These are phyloP conservation scores for Perca flavescens DNA, from an alignment of 2,113 vertebrate genomes.

Conservation along the genomic window DNA sequence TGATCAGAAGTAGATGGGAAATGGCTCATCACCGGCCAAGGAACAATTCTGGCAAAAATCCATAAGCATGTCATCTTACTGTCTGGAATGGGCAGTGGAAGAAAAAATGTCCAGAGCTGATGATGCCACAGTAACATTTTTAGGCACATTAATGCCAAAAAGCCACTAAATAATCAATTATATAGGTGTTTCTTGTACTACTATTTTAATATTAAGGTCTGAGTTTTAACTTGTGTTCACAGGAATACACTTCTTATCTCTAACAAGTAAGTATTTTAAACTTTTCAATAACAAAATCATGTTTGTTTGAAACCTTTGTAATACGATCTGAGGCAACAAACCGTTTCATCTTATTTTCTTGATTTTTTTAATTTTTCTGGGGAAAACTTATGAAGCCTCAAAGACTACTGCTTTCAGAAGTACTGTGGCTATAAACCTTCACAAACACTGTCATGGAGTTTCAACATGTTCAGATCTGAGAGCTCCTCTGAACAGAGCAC, in stretches of 20 bases:
- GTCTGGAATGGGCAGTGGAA: not conserved
- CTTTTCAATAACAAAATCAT: not conserved
- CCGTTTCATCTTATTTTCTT: not conserved
- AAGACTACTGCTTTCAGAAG: slow-evolving; percentile 9
- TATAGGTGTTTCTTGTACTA: not conserved
- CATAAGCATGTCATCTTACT: slow-evolving; percentile 14
- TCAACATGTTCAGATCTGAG: slow-evolving; percentile 45
- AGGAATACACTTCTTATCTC: not conserved
- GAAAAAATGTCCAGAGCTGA: not conserved
- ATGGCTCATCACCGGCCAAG: slow-evolving; percentile 45
- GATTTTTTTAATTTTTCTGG: not conserved
- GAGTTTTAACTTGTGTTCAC: not conserved
- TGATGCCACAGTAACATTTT: not conserved
- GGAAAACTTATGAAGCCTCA: slow-evolving; percentile 9
- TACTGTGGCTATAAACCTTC: slow-evolving; percentile 18
- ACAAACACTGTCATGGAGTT: slow-evolving; percentile 25
- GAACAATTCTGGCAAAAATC: slow-evolving; percentile 18
- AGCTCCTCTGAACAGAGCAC: slow-evolving; percentile 39
- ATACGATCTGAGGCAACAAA: not conserved
- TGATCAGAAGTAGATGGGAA: slow-evolving; percentile 52
- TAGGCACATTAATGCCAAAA: not conserved
- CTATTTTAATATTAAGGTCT: not conserved
- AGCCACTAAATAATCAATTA: not conserved
- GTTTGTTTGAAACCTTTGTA: not conserved
- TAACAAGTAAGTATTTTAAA: not conserved